Base-by-base conservation (phyloP, 1,140 invertebrate genomes). In the Oreohelix idahoensis region DNA sequence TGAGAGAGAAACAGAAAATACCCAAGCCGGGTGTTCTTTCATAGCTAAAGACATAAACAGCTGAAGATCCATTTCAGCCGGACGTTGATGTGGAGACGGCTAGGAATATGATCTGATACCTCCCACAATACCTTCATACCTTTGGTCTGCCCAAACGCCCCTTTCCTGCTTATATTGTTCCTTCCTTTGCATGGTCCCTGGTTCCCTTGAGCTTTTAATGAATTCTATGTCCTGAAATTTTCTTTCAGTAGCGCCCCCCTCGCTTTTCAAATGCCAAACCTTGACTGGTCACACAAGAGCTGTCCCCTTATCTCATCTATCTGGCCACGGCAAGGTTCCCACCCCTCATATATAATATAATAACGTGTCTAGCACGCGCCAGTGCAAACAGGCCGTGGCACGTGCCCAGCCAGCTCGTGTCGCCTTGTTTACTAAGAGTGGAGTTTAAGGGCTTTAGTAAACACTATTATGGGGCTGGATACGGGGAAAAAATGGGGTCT, bases 361-460 rank as follows among this genome's bases (percentile, higher is more conserved):
- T 32, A 1, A 66, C 29, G 8, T 32, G n/a, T 29, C 63, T 66
- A 66, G 63, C 63, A 66, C 63, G 63, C 63, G 63, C 63, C 63
- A 66, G 29, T 66, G 63, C 63, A 66, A 66, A 66, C 63, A 66
- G 29, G 63, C 63, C n/a, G 63, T 17, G 63, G 63, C 63, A 66
- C 63, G 63, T 66, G 63, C 63, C 63, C 63, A 5, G 20, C n/a
- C 63, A 66, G n/a, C 29, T 32, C 63, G 63, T 66, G 63, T 66
- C 63, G 1, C 63, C 63, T 10, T 66, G 63, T 66, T 66, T 29
- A 66, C 63, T 29, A 32, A 32, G 26, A 26, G n/a, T 29, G 63
- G 29, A 23, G n/a, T 66, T 32, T 29, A 32, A 66, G 63, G 29
- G 29, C 63, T 66, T 66, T 17, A 66, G 63, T 66, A 29, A 66